Base-by-base conservation (phyloP, 2,113 vertebrate species). In the Delphinapterus leucas region DNA sequence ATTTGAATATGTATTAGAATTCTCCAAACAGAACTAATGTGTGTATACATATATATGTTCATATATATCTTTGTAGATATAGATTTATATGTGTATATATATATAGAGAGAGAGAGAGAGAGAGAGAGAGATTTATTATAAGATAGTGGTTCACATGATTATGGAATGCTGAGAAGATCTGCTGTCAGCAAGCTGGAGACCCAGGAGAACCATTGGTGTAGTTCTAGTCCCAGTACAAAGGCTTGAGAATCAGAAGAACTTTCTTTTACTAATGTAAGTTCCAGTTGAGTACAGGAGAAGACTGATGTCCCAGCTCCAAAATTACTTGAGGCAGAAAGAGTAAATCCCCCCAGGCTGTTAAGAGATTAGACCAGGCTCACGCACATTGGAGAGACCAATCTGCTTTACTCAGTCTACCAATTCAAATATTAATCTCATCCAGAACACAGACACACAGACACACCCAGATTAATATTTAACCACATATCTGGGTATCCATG, bases 301-400 rank as follows among this genome's bases (percentile, higher is more conserved):
- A 47, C 13, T 14, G n/a, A 13, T 14, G 15, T n/a, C 26, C 1
- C 26, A 28, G 1, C 12, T 31, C n/a, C 28, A 31, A 96, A 95
- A 92, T 0, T 49, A 49, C 49, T 49, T 14, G 3, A 77, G 53
- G 13, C 60, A 44, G 15, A 49, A 25, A 80, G 21, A 38, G 9
- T 21, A 33, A 77, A 10, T 41, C 14, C n/a, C 14, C 41, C 25
- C 28, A 23, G 17, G 11, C 13, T n/a, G 33, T 44, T 33, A 55
- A 13, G 8, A 3, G 3, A 76, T 55, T 81, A 12, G 17, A 25
- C 36, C 47, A 68, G 7, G 25, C 11, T 23, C 3, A 11, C 7
- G 18, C 28, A 26, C 12, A 3, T 0, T 28, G 25, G 17, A 3
- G 10, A 38, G 2, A 2, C 1, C 15, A 9, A 15, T 58, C 58